Base-by-base conservation (phyloP, 35 echinoderm and acorn worm species). In the Anneissia japonica region DNA sequence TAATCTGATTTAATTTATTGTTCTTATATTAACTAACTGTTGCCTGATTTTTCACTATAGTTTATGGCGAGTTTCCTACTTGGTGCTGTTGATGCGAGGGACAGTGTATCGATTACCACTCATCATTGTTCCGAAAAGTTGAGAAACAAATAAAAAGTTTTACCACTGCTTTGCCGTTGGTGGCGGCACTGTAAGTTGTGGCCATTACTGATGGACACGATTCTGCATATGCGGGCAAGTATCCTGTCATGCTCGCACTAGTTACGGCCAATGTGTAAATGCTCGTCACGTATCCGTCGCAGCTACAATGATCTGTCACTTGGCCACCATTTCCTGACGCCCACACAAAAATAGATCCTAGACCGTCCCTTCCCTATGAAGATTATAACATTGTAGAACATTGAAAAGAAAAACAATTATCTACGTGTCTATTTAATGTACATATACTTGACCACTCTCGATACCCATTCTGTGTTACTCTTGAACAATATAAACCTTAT, bases 291-390 rank as follows among this genome's bases (percentile, higher is more conserved):
- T 94, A 99, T 16, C 96, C 96, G 46, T 94, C 96, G 74, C 91
- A 90, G 31, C 85, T 89, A 76, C 96, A 94, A 19, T 88, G 79
- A 39, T 94, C 96, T 31, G 74, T 41, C 26, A 38, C 34, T 1
- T n/a, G 31, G 32, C 92, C 96, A 39, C 92, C 96, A 31, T 99
- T 99, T 32, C 95, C 94, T 28, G 95, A 97, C 3, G 95, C 95
- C 95, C 91, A 97, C 31, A 97, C 89, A 72, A 97, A 97, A 73
- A 97, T 97, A 13, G 89, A 88, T 26, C 96, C 96, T 9, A 86
- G 84, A 19, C 96, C 96, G 31, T 83, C 75, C 6, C 96, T 76
- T 38, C 96, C 96, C 96, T 99, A 88, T 21, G 26, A 64, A 64
- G 29, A 88, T 38, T 19, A 83, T 37, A 77, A 23, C 79, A 86